Base-by-base conservation (phyloP, 2,797 vertebrate genomes). In the Silurus aristotelis region DNA sequence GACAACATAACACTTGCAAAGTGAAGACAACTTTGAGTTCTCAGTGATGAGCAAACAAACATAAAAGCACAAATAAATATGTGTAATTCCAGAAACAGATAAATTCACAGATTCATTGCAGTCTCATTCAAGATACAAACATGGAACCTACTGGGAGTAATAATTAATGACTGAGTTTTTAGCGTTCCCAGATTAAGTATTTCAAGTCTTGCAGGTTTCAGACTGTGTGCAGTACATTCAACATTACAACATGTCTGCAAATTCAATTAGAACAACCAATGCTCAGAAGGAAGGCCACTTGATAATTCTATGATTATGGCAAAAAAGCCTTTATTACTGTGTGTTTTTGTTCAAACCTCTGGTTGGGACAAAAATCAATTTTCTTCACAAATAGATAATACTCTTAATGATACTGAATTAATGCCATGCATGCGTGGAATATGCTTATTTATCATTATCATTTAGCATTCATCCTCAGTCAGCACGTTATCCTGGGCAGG, bases 271-370 rank as follows among this genome's bases (percentile, higher is more conserved):
- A 55, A 67, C n/a, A 67, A 80, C 15, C 60, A 66, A 83, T 79
- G 70, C 72, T 87, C 31, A 80, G 87, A 84, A 86, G 84, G 75
- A 88, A 88, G 89, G 87, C 77, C 82, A 79, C 38, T 63, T 78
- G 52, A 64, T 70, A 71, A 55, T 55, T 79, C 10, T 80, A 67
- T 31, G 19, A 81, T n/a, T 67, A 76, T 82, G 52, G 76, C 66
- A 79, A 58, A 81, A 82, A 20, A 55, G 6, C 15, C 19, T 61
- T 61, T 22, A 78, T 43, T 61, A 63, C 19, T 38, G 31, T 22
- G 60, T 10, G n/a, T 27, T 80, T 67, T 67, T 67, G n/a, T 46
- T 13, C 61, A 64, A 79, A 63, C 14, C 13, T 68, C 63, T 31
- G 25, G 56, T 4, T 75, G 20, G 22, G 64, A 56, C 52, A 85